phyloP scores from a whole-genome alignment of 2,888 invertebrate species.

The Mayetiola destructor region DNA sequence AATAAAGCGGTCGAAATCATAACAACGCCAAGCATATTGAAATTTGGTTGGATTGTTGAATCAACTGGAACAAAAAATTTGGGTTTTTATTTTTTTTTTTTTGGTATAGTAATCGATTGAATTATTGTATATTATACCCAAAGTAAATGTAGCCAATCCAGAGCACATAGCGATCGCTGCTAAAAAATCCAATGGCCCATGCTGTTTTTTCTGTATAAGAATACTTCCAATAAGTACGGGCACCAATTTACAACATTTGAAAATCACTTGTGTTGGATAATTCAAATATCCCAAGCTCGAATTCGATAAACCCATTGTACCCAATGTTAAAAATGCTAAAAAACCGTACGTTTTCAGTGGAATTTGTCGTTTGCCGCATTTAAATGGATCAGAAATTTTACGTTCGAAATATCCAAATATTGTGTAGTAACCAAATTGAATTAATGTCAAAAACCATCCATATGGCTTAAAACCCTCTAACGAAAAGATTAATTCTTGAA shows the following conservation, averaged over 20 bases:
- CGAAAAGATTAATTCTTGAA: constrained; percentile 83
- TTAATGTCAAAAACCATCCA: constrained; percentile 82
- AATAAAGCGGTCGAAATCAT: constrained; percentile 73
- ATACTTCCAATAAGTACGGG: constrained; percentile 91
- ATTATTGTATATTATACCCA: constrained; percentile 34
- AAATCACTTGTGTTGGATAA: constrained; percentile 94
- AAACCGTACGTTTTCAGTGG: constrained; percentile 66
- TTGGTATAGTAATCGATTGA: neutral
- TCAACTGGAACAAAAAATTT: constrained; percentile 40
- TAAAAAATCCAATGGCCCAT: constrained; percentile 66
- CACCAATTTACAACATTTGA: constrained; percentile 93
- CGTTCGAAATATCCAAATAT: constrained; percentile 62
- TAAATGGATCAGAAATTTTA: constrained; percentile 37
- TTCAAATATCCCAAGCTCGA: constrained; percentile 86
- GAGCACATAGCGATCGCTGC: constrained; percentile 78
- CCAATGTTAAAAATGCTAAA: constrained; percentile 74
- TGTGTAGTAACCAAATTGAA: constrained; percentile 81
- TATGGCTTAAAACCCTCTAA: constrained; percentile 77
- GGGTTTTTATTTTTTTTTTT: constrained; percentile 5
- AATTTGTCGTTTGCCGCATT: constrained; percentile 50
- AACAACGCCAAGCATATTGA: constrained; percentile 50
- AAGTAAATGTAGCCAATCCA: constrained; percentile 79
- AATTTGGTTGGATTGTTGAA: constrained; percentile 60
- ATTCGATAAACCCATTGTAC: constrained; percentile 94
- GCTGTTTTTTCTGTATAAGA: constrained; percentile 77